A percentile compares a stretch with the other conserved stretches of the same genome.
phyloP scores from a whole-genome alignment of 2,797 vertebrate species.

The Anomalospiza imberbis region DNA sequence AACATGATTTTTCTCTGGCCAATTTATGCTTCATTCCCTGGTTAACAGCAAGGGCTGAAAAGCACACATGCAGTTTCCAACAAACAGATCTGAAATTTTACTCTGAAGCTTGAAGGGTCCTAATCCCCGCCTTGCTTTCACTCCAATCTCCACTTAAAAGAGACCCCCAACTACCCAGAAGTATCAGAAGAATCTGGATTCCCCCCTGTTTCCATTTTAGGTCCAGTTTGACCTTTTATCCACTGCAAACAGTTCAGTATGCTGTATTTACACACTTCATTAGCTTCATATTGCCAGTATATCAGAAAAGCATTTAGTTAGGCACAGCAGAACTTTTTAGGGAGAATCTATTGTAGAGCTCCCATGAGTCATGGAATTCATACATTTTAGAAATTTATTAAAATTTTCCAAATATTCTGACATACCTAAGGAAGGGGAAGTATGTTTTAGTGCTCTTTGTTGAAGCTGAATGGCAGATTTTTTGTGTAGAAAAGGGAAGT shows the following conservation, averaged over 20 bases:
- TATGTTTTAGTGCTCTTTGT: neutral
- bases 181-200: neutral
- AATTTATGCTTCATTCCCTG: neutral
- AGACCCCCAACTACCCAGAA: neutral
- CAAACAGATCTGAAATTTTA: neutral
- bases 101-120: neutral
- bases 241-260: neutral
- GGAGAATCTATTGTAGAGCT: neutral
- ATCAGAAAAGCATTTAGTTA: neutral
- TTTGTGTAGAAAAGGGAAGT: neutral
- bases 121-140: neutral
- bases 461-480: constrained; percentile 49
- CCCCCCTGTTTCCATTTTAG: neutral
- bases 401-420: constrained; percentile 35
- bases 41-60: neutral
- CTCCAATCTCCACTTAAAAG: neutral
- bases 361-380: neutral
- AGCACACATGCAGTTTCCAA: neutral
- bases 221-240: neutral
- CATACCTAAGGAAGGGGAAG: neutral
- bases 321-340: neutral
- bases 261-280: neutral
- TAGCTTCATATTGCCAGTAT: neutral
- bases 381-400: constrained; percentile 16
- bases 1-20: neutral